These are phyloP conservation scores for Globia sparganii DNA, from an alignment of 2,888 invertebrate species.

Conservation along the genomic window DNA sequence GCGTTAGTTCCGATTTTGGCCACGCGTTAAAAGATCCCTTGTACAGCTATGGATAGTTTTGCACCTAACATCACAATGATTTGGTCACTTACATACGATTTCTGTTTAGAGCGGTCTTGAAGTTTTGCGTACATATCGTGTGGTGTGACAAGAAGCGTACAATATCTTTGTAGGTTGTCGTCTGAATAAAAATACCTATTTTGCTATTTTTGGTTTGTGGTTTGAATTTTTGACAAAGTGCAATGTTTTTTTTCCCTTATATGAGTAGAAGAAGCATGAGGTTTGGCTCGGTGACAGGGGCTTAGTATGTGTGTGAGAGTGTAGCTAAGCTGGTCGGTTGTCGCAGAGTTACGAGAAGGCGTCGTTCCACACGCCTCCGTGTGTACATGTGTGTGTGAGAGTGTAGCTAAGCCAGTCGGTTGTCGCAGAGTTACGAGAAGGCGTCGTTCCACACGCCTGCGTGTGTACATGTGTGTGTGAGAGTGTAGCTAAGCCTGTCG, in stretches of 20 bases:
- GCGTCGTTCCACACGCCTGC: constrained; percentile 1
- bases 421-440: constrained; percentile 15
- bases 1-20: neutral
- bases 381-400: neutral
- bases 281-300: constrained; percentile 6
- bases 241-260: neutral
- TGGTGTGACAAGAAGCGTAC: neutral
- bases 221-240: neutral
- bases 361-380: neutral
- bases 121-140: constrained; percentile 4
- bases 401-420: neutral
- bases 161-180: neutral
- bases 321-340: neutral
- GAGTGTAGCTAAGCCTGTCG: constrained; percentile 9
- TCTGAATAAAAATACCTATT: neutral
- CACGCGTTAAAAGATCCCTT: too few species aligned
- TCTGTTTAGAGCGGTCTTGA: constrained; percentile 4
- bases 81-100: neutral
- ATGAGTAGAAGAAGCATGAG: constrained; percentile 1
- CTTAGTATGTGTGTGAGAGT: constrained; percentile 1
- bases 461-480: constrained; percentile 2
- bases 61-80: neutral
- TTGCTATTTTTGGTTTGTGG: constrained; percentile 8
- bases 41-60: neutral
- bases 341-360: neutral